Evolutionary conservation across 2,113 vertebrate genomes (phyloP).

Genomic region (Panthera tigris): DNA sequence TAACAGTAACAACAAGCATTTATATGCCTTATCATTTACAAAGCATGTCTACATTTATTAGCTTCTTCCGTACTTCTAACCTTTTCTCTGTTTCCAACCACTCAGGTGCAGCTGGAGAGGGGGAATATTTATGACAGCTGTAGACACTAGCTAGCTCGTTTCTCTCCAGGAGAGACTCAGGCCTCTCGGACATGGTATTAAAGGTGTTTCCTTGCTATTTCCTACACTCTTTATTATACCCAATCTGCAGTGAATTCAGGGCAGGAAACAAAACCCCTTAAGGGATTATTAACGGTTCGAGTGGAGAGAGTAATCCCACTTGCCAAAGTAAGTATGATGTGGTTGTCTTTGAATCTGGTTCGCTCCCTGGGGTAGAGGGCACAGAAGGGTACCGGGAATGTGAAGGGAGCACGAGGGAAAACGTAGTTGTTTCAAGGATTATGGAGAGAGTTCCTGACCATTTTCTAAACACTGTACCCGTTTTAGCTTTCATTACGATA

Average conservation of each 20-base stretch:
- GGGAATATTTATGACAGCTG: neutral
- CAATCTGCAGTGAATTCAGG: conserved; percentile 48
- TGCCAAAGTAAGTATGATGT: neutral
- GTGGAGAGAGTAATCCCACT: conserved; percentile 52
- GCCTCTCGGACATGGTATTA: neutral
- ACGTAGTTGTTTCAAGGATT: neutral
- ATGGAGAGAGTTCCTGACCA: neutral
- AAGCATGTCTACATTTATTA: neutral
- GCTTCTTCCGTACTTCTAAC: neutral
- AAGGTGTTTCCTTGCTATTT: conserved; percentile 27
- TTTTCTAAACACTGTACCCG: neutral
- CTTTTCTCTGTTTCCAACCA: neutral
- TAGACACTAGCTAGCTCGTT: neutral
- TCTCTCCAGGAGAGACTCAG: neutral
- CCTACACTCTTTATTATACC: neutral
- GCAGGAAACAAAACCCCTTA: conserved; percentile 38
- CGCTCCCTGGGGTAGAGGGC: neutral
- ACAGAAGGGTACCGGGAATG: neutral
- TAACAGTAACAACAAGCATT: neutral
- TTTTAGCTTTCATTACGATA: neutral
- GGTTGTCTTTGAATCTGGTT: conserved; percentile 11
- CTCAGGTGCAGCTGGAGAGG: neutral
- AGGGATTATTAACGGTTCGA: conserved; percentile 8
- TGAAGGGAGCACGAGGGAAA: neutral
- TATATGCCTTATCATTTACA: neutral